Evolutionary conservation across 1,140 invertebrate genomes (phyloP), one percentile per base, ranked within the genome.

Genomic region (Drosophila tani): DNA sequence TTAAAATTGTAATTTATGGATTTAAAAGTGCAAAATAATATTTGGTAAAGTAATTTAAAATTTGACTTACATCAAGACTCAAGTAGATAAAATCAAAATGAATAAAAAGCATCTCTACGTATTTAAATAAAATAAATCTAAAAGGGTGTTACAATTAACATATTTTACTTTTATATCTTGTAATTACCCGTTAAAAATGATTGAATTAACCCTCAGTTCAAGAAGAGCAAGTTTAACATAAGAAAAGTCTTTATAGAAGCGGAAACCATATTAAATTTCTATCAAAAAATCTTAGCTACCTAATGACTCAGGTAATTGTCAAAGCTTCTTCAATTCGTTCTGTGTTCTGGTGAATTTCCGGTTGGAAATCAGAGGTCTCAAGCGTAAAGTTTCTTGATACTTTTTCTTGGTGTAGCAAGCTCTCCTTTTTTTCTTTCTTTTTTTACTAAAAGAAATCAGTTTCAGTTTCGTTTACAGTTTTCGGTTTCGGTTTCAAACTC

Each of bases 401-500:
- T 75, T 73, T 68, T 77, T 50, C 46, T 35, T 27, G 56, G 62
- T 62, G 62, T 65, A 46, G 11, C 17, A 5, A n/a, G 40, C 40
- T 15, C 2, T 15, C 5, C 8, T 35, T 57, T 38, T 41, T 76
- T 51, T 53, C 15, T 50, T 41, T 53, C 35, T 24, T 55, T 57
- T 38, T 38, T n/a, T 56, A 40, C 40, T 32, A 64, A 77, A 82
- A 86, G 67, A 77, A 82, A 86, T 82, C 69, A 45, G 67, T 73
- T 73, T 73, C 69, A 73, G 45, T 73, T 73, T 73, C 76, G 82
- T 70, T 80, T 77, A 71, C 73, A 62, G 84, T 87, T 87, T 87
- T 70, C 32, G 56, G 82, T 87, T 88, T 88, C 84, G 67, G 66
- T 71, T 78, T 66, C 77, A 79, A 75, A 79, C 66, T 81, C 84